Base-by-base conservation (phyloP, 2,888 invertebrate genomes). In the Drosophila dives region DNA sequence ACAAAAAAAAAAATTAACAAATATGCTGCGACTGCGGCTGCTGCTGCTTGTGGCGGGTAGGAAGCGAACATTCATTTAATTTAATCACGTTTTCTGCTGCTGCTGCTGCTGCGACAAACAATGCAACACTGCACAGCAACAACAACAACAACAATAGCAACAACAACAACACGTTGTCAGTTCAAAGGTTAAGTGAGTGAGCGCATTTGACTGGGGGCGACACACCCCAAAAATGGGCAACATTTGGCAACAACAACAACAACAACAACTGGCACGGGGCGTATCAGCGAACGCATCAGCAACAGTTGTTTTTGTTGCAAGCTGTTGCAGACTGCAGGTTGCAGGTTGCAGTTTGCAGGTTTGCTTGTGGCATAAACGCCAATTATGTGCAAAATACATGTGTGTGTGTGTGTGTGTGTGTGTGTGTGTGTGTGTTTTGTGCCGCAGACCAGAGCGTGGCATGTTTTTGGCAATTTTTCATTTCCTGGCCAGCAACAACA, bases 161-260 rank as follows among this genome's bases (percentile, higher is more conserved):
- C 62, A 60, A 51, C 76, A 50, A 48, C 60, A 79, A 71, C 75
- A 81, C 64, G 75, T 68, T 86, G 75, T 64, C 78, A 83, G 89
- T 89, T 88, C 89, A 86, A 86, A 87, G 86, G 89, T 86, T 86
- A 86, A 86, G 88, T 87, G 86, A 86, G 86, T 86, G 89, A 88
- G 89, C 89, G 75, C 75, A 84, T 87, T 86, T 87, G 87, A 82
- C 89, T 75, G 69, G 61, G 58, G 83, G 89, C 81, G 82, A 74
- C 85, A 86, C 89, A 90, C 89, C 90, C 85, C 88, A 75, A 80
- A 71, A 78, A 68, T 50, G 64, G 65, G 65, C 74, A 80, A 74
- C 55, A 70, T 79, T 80, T 76, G 77, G 56, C 71, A 71, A 45
- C 80, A 79, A 73, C 72, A 71, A 64, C 29, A 79, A 75, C 72